phyloP scores from a whole-genome alignment of 2,113 vertebrate genomes.

The Corapipo altera region DNA sequence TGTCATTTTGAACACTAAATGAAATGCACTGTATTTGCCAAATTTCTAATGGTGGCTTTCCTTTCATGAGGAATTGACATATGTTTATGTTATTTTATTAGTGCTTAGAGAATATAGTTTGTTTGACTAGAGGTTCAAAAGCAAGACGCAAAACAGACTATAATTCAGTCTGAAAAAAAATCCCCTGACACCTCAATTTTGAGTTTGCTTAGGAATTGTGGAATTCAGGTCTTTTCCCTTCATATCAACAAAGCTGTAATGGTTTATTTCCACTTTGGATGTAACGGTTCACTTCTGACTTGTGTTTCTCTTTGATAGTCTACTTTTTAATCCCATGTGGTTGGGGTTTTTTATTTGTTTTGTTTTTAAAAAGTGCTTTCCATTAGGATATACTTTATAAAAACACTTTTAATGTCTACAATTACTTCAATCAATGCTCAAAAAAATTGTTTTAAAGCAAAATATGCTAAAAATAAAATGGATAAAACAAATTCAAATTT shows the following conservation, averaged over 20 bases:
- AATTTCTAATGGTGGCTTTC: constrained; percentile 29
- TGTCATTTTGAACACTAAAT: background rate
- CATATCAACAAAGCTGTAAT: background rate
- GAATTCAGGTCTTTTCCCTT: background rate
- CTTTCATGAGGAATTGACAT: constrained; percentile 3
- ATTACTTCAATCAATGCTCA: background rate
- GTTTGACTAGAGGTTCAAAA: background rate
- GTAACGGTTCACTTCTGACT: background rate
- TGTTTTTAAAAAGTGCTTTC: background rate
- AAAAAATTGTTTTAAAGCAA: background rate
- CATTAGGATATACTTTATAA: background rate
- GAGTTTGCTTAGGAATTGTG: background rate
- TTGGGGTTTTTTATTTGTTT: background rate
- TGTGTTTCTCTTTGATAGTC: background rate
- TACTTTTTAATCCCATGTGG: background rate
- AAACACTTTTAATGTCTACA: background rate
- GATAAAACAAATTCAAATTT: background rate
- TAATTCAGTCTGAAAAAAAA: background rate
- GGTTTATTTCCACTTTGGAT: background rate
- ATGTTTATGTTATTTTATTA: background rate
- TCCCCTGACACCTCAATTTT: background rate
- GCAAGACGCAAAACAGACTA: background rate
- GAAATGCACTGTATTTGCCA: constrained; percentile 9
- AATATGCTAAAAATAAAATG: background rate
- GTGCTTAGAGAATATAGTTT: background rate